Base-by-base conservation (phyloP, 2,888 invertebrate species). In the Embidobia sp. region DNA sequence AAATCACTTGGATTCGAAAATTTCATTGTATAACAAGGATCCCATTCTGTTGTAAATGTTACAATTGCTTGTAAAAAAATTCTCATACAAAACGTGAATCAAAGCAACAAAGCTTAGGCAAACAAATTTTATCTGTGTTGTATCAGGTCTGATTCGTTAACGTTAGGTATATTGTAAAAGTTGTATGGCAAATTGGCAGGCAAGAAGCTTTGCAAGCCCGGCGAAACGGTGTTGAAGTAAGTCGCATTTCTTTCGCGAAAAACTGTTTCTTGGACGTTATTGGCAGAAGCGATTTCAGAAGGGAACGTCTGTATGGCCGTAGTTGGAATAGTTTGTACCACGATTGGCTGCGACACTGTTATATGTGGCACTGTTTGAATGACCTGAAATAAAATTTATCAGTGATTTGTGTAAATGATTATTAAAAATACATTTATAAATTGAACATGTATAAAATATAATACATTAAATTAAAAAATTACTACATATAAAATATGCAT, bases 81-180 rank as follows among this genome's bases (percentile, higher is more conserved):
- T n/a, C n/a, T n/a, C n/a, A n/a, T n/a, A n/a, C n/a, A n/a, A n/a
- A n/a, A n/a, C n/a, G n/a, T n/a, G n/a, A n/a, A n/a, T n/a, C n/a
- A n/a, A n/a, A n/a, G n/a, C n/a, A n/a, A n/a, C n/a, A n/a, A n/a
- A n/a, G n/a, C n/a, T n/a, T n/a, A n/a, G n/a, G n/a, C n/a, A n/a
- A n/a, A n/a, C n/a, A 5, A 22, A 3, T 64, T 79, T 82, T 87
- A 87, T 79, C 85, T 86, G 51, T 85, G 83, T 75, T 85, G 84
- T 61, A 88, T 83, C 26, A 86, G 81, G 78, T 88, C 86, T 16
- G 78, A 81, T 55, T 87, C 88, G 13, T 83, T 78, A 16, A 87
- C 86, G 61, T 84, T 88, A 13, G 87, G 81, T 64, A 89, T 85
- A 74, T 86, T 88, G 75, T 89, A 89, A 81, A 89, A 88, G 74